Evolutionary conservation across 1,140 invertebrate genomes (phyloP), one percentile per base, ranked within the genome.

Genomic region (Zaprionus capensis): DNA sequence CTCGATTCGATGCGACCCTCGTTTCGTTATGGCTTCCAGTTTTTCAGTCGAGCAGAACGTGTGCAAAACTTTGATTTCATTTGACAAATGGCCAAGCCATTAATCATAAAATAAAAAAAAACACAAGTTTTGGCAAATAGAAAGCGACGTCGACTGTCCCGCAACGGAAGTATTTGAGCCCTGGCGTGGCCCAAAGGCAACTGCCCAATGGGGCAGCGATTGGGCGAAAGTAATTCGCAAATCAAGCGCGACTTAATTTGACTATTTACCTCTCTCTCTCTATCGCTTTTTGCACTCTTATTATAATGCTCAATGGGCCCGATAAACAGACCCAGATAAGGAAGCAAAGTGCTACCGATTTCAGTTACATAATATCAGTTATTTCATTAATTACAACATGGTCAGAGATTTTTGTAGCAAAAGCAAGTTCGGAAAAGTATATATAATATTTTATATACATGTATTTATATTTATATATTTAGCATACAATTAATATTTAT

Each of bases 21-120:
- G 71, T 64, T 59, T 46, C 51, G 78, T 78, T 88, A 87, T 83
- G 84, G 83, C 74, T 88, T 83, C 83, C 78, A 71, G 68, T 67
- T 58, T 66, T 44, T 41, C 70, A 75, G 41, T 17, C 72, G 64
- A 74, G 83, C 83, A 87, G 84, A 86, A 87, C 83, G 34, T 5
- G 68, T 36, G 67, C 41, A 58, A 75, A 58, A 59, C 38, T 76
- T 69, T 62, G 78, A 74, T 80, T 78, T 66, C 75, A 46, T 81
- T 81, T 84, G 84, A 84, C 84, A 84, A 80, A 76, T 75, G 59
- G 78, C 15, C 76, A 71, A 64, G n/a, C 57, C 74, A 78, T 83
- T 72, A 86, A 75, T 87, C 83, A 75, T 76, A 87, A 82, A 17
- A 46, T 46, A 7, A 46, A 46, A 41, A 38, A 73, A 70, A 46